A percentile compares a stretch with the other conserved stretches of the same genome.
Conservation (phyloP, 2,888 invertebrate species). For the Macrosiphum euphorbiae region DNA sequence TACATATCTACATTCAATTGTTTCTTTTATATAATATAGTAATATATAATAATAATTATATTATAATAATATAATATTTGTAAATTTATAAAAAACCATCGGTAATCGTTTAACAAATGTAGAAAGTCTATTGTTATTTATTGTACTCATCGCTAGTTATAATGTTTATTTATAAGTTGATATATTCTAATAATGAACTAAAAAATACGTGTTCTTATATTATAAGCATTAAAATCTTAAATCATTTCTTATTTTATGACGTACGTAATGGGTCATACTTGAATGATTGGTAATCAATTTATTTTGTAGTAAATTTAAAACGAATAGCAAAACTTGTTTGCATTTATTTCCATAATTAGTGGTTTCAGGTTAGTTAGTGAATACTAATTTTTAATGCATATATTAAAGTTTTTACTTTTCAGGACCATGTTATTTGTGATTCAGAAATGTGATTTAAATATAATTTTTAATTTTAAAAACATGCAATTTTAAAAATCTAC, state of each 20-base stretch:
- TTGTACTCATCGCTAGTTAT: background rate
- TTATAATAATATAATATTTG: background rate
- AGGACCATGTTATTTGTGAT: background rate
- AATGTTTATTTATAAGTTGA: background rate
- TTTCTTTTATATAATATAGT: background rate
- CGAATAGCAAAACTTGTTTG: conserved; percentile 32
- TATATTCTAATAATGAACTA: background rate
- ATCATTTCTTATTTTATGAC: background rate
- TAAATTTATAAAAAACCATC: background rate
- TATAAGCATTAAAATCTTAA: background rate
- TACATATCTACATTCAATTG: background rate
- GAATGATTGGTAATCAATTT: conserved; percentile 16
- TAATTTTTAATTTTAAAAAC: background rate
- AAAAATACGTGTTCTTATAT: background rate
- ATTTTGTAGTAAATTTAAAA: conserved; percentile 29
- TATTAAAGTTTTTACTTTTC: conserved; percentile 37
- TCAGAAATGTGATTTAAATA: background rate
- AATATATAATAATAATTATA: background rate
- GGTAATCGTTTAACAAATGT: background rate
- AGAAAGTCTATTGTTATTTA: background rate
- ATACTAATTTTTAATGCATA: conserved; percentile 60
- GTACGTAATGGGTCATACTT: background rate
- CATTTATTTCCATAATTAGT: conserved; percentile 54
- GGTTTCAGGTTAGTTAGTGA: conserved; percentile 38
- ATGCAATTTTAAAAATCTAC: background rate